These are phyloP conservation scores for Auanema sp. DNA, from an alignment of 2,888 invertebrate species.

Conservation along the genomic window DNA sequence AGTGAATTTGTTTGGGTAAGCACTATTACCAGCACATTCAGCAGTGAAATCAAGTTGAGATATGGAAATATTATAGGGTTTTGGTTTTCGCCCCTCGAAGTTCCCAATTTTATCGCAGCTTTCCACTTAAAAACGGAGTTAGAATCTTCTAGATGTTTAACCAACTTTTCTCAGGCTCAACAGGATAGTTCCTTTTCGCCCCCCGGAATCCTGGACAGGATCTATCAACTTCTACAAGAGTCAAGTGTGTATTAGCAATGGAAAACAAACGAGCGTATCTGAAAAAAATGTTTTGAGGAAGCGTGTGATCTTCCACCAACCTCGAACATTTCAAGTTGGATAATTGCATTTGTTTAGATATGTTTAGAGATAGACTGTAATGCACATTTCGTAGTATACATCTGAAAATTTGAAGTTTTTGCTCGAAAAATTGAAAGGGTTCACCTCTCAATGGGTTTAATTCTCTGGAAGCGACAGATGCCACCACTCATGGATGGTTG, in stretches of 20 bases:
- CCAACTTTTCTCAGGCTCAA: slow-evolving; percentile 34
- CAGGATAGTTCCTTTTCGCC: slow-evolving; percentile 22
- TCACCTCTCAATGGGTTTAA: slow-evolving; percentile 40
- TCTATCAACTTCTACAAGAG: slow-evolving; percentile 35
- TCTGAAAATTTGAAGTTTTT: slow-evolving; percentile 13
- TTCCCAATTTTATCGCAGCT: slow-evolving; percentile 20
- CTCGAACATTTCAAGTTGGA: slow-evolving; percentile 33
- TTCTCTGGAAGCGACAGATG: slow-evolving; percentile 43
- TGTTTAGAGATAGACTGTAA: slow-evolving; percentile 31
- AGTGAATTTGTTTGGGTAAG: too few species aligned
- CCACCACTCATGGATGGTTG: slow-evolving; percentile 42
- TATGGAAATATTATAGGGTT: too few species aligned
- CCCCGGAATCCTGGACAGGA: slow-evolving; percentile 30
- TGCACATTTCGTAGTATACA: slow-evolving; percentile 34
- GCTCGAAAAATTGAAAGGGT: background rate
- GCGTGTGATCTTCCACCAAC: slow-evolving; percentile 12
- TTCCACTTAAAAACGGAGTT: slow-evolving; percentile 26
- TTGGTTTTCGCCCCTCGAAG: too few species aligned
- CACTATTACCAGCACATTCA: too few species aligned
- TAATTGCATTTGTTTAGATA: slow-evolving; percentile 37
- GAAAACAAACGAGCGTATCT: slow-evolving; percentile 41
- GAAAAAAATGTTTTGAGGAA: slow-evolving; percentile 1
- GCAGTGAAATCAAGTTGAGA: too few species aligned
- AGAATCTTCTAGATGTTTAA: background rate
- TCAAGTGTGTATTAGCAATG: slow-evolving; percentile 36